Evolutionary conservation across 2,113 vertebrate genomes (phyloP).

Genomic region (Brachypteracias leptosomus): DNA sequence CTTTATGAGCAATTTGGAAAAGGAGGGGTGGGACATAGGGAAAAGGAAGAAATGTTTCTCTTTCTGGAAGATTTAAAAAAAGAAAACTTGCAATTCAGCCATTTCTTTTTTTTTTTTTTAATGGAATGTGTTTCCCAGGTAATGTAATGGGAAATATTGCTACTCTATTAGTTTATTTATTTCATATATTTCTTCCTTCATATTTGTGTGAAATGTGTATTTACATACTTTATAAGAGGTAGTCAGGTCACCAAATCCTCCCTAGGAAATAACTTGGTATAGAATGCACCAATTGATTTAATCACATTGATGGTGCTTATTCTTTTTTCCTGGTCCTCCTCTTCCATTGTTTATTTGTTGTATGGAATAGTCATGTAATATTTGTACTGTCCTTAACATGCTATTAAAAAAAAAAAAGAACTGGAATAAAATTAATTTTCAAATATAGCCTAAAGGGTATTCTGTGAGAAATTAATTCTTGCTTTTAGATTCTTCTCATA

Average conservation of each 20-base stretch:
- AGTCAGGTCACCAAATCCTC: neutral
- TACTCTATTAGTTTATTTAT: neutral
- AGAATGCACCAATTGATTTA: neutral
- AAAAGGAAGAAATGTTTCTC: neutral
- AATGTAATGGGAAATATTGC: neutral
- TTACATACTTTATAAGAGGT: neutral
- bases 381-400: neutral
- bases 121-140: neutral
- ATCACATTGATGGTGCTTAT: neutral
- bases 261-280: neutral
- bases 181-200: neutral
- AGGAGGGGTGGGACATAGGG: neutral
- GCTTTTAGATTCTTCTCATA: neutral
- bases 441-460: neutral
- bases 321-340: neutral
- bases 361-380: neutral
- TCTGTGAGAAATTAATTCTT: neutral
- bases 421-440: neutral
- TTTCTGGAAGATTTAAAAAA: neutral
- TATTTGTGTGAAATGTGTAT: neutral
- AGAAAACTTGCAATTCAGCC: neutral
- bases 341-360: neutral
- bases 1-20: neutral
- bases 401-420: neutral
- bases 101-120: neutral